Conservation (phyloP, 1,140 invertebrate genomes). For the Hormaphis cornu region DNA sequence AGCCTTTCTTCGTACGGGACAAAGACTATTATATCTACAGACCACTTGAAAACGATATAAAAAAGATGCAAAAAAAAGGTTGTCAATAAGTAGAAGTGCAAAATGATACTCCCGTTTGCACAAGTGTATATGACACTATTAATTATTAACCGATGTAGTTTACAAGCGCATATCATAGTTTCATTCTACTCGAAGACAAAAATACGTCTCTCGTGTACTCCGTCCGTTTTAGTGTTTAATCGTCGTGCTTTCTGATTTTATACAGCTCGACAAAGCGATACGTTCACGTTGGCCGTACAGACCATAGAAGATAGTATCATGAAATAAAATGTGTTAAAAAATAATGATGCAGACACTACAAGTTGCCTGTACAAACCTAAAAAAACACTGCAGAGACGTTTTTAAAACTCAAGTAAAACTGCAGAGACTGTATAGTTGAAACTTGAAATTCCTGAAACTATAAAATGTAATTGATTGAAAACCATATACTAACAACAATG, state of each 20-base stretch:
- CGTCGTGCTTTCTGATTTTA: background rate
- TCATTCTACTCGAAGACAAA: no score
- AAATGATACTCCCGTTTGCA: background rate
- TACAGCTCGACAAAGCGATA: background rate
- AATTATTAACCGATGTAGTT: conserved; percentile 1
- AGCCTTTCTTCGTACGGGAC: background rate
- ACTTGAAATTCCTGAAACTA: no score
- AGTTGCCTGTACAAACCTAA: no score
- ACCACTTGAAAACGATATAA: background rate
- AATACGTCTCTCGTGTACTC: background rate
- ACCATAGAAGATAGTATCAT: no score
- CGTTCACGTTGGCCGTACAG: background rate
- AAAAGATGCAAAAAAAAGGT: background rate
- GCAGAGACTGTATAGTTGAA: no score
- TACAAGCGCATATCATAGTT: background rate
- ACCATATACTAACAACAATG: no score
- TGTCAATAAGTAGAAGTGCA: background rate
- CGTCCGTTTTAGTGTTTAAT: background rate
- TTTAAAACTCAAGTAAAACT: no score
- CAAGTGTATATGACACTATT: background rate
- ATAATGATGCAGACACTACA: no score
- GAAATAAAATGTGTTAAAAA: no score
- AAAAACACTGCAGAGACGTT: no score
- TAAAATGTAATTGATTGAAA: no score
- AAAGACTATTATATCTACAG: no score